These are phyloP conservation scores for Diploscapter pachys DNA, from an alignment of 1,140 invertebrate species.

Conservation along the genomic window DNA sequence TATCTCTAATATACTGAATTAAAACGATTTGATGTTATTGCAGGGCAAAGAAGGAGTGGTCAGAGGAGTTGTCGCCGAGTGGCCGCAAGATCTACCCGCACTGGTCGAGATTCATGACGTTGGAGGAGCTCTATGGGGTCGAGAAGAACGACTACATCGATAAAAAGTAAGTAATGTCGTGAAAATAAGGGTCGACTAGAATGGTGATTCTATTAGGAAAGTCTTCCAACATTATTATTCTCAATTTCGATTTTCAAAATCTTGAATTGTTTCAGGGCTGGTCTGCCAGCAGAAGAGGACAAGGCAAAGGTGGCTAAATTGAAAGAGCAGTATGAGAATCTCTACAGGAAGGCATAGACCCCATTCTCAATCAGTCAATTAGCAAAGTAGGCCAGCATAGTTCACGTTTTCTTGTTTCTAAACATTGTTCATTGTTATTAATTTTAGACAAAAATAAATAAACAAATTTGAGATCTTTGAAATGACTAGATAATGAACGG, in stretches of 20 bases:
- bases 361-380: no score
- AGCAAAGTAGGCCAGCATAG: no score
- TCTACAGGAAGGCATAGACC: slow-evolving; percentile 21
- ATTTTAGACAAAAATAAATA: no score
- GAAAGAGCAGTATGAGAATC: slow-evolving; percentile 42
- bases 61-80: slow-evolving; percentile 40
- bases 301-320: slow-evolving; percentile 37
- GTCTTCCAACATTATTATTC: not conserved
- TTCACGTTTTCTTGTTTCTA: no score
- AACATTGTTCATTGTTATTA: no score
- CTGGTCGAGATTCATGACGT: slow-evolving; percentile 51
- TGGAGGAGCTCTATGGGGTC: slow-evolving; percentile 52
- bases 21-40: not conserved
- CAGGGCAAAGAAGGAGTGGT: slow-evolving; percentile 51
- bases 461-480: no score
- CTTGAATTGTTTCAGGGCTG: slow-evolving; percentile 20
- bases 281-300: slow-evolving; percentile 46
- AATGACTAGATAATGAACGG: no score
- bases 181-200: no score
- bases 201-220: no score
- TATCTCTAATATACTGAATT: no score
- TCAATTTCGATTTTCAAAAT: not conserved
- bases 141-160: slow-evolving; percentile 48
- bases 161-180: slow-evolving; percentile 26
- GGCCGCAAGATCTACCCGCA: slow-evolving; percentile 53